Evolutionary conservation across 1,140 invertebrate genomes (phyloP), one percentile per base, ranked within the genome.

Genomic region (Dreissena rostriformis): DNA sequence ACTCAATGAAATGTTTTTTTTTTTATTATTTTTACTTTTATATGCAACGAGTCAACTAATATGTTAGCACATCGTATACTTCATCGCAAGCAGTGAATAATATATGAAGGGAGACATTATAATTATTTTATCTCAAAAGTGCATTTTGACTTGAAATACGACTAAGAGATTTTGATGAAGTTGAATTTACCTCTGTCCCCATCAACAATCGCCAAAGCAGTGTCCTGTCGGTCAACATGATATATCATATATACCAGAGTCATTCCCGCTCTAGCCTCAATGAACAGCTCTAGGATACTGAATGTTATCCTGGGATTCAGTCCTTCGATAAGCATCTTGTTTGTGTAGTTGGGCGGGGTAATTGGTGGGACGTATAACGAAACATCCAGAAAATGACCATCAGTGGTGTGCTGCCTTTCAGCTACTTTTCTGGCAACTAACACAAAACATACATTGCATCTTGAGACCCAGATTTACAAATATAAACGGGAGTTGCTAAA

Each of bases 261-360:
- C 61, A 10, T 68, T 61, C 26, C 68, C 15, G 67, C 51, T 73
- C 39, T 55, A 26, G 63, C 76, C 29, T 78, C 76, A 1, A 84
- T 51, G 49, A 78, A 77, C 39, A 77, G 76, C n/a, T 68, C 66
- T 53, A 84, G 29, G 22, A 74, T 28, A 22, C 77, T 74, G 29
- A 78, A 39, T 22, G 82, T 78, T 72, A 74, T 78, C 12, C n/a
- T 65, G 15, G 66, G n/a, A 52, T 84, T 61, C 28, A 84, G 26
- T 26, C 75, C 82, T 78, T 72, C 71, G 19, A 81, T n/a, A 1
- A 81, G 26, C 0, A 72, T 17, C 39, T 72, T 81, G 57, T 81
- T 72, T 12, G 55, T 63, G 28, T 81, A 81, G 24, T 15, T 51
- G 19, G 70, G 70, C 39, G 68, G 68, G 12, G 76, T 39, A 17